Conservation (phyloP, 2,113 vertebrate genomes). For the Chaetops frenatus region DNA sequence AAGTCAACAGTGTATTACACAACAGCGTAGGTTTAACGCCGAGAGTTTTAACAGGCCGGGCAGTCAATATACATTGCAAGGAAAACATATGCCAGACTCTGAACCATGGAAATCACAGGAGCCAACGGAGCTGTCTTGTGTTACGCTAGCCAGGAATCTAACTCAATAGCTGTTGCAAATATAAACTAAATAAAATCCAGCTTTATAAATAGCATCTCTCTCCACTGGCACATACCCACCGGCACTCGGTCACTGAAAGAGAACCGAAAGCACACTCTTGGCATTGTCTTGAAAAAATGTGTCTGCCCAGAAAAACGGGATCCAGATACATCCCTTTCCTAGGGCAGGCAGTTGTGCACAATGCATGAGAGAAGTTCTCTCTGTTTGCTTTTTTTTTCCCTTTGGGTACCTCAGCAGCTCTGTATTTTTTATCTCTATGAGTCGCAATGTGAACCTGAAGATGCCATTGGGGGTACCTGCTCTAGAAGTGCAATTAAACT, state of each 20-base stretch:
- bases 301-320: neutral
- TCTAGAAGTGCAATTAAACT: neutral
- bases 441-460: neutral
- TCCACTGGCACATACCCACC: neutral
- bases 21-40: neutral
- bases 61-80: constrained; percentile 43
- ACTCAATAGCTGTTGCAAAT: constrained; percentile 29
- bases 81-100: constrained; percentile 31
- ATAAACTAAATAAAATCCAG: neutral
- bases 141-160: constrained; percentile 30
- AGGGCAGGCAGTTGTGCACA: neutral
- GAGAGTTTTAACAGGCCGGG: constrained; percentile 24
- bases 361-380: neutral
- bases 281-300: constrained; percentile 9
- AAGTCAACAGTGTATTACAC: neutral
- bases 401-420: neutral
- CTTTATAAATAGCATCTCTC: constrained; percentile 48
- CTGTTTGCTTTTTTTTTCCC: neutral
- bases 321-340: neutral
- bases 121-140: constrained; percentile 12
- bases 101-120: constrained; percentile 37
- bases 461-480: neutral
- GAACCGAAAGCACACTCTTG: constrained; percentile 26
- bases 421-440: neutral
- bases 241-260: neutral